phyloP scores from a whole-genome alignment of 2,113 vertebrate species.

The cat (Felis catus) region F.catus_Fca126_mat1.0 CM031418.1:70524001-70524500 shows the following conservation, averaged over 20 bases:
- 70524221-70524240: background rate
- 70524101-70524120: background rate
- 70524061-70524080: background rate
- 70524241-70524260: background rate
- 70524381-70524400: background rate
- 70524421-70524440: background rate
- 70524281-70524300: background rate
- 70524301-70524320: constrained; percentile 32
- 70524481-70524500: background rate
- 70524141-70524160: background rate
- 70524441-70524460: background rate
- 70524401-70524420: background rate
- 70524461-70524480: background rate
- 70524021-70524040: background rate
- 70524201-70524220: background rate
- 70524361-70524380: background rate
- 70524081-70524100: background rate
- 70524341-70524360: background rate
- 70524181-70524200: background rate
- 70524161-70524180: background rate
- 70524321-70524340: background rate
- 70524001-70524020: background rate
- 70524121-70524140: background rate
- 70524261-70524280: background rate
- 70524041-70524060: background rate